Percentiles rank a stretch among this genome's conserved stretches.
These are phyloP conservation scores for Lasioglossum lativentre DNA, from an alignment of 2,888 invertebrate genomes.

Conservation along the genomic window DNA sequence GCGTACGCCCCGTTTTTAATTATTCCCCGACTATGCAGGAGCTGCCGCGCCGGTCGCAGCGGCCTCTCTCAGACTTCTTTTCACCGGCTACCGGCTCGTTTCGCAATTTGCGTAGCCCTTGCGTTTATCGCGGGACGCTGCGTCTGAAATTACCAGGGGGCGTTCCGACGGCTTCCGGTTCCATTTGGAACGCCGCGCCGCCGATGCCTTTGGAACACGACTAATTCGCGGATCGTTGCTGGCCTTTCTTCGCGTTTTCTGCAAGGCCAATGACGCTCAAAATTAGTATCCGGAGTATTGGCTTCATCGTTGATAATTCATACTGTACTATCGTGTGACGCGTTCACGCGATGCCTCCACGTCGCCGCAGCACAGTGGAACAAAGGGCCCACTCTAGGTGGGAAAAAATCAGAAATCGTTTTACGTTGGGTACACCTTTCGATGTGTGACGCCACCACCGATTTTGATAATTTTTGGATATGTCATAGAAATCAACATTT, in stretches of 20 bases:
- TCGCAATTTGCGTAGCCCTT: neutral
- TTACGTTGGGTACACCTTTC: neutral
- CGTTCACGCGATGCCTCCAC: neutral
- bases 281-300: neutral
- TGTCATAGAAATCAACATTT: no score
- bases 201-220: neutral
- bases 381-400: neutral
- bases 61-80: slow-evolving; percentile 2
- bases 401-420: neutral
- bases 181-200: no score
- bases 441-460: no score
- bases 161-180: slow-evolving; percentile 24
- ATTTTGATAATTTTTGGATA: no score
- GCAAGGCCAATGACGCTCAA: slow-evolving; percentile 73
- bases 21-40: neutral
- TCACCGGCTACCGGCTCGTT: neutral
- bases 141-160: slow-evolving; percentile 12
- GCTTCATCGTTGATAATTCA: neutral
- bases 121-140: neutral
- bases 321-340: neutral
- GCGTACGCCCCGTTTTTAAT: slow-evolving; percentile 8
- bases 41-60: neutral
- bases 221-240: neutral
- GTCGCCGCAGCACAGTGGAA: neutral
- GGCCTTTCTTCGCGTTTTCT: slow-evolving; percentile 39